These are phyloP conservation scores for Dasysyrphus albostriatus DNA, from an alignment of 2,888 invertebrate species.

Conservation along the genomic window DNA sequence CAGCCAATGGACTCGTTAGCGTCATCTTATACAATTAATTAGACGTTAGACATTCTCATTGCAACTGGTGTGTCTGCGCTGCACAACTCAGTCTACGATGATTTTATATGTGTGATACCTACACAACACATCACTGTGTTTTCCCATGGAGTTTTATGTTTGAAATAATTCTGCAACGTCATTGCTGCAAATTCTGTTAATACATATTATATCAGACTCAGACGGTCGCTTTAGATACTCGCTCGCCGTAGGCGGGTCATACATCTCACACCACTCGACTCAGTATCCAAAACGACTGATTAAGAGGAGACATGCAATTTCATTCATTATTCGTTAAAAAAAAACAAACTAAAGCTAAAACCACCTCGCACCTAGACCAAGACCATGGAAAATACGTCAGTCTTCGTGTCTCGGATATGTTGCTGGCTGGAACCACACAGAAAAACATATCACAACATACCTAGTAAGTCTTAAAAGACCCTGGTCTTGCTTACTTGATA, in stretches of 20 bases:
- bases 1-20: conserved; percentile 55
- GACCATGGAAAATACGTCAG: conserved; percentile 54
- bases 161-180: conserved; percentile 52
- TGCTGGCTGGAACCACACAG: conserved; percentile 12
- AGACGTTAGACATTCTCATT: conserved; percentile 57
- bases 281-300: conserved; percentile 48
- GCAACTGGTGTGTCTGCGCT: conserved; percentile 60
- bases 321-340: conserved; percentile 66
- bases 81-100: conserved; percentile 12
- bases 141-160: conserved; percentile 31
- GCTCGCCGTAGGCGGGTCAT: conserved; percentile 54
- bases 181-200: conserved; percentile 18
- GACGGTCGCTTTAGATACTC: conserved; percentile 19
- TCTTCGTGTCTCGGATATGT: conserved; percentile 21
- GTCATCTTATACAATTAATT: conserved; percentile 70
- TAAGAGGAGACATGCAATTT: conserved; percentile 69
- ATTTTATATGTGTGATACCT: not conserved
- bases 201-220: conserved; percentile 8
- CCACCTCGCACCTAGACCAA: conserved; percentile 59
- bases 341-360: not conserved
- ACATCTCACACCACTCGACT: conserved; percentile 32
- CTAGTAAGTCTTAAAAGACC: not conserved
- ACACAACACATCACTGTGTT: conserved; percentile 41
- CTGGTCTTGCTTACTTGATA: not conserved
- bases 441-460: too few relatives aligned